Evolutionary conservation across 2,113 vertebrate genomes (phyloP).

Genomic region (Campylorhamphus procurvoides): DNA sequence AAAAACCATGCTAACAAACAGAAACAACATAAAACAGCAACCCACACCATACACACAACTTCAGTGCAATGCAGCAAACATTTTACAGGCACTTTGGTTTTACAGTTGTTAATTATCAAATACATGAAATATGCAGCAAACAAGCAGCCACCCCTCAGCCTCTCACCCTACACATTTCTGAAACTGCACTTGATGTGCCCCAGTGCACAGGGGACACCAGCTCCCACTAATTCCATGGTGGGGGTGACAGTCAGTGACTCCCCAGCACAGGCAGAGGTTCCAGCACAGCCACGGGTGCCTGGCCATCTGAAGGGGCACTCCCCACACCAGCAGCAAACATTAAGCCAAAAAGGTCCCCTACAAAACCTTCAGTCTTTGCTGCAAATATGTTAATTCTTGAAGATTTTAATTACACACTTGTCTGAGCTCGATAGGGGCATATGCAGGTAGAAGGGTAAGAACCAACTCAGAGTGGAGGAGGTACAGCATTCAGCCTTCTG

Average conservation of each 20-base stretch:
- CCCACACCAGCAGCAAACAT: background rate
- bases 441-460: background rate
- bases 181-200: background rate
- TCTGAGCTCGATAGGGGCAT: background rate
- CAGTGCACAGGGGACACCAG: rapidly evolving
- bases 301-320: rapidly evolving
- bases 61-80: background rate
- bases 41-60: rapidly evolving
- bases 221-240: rapidly evolving
- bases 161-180: rapidly evolving
- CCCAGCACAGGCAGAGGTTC: background rate
- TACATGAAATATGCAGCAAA: background rate
- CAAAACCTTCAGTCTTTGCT: background rate
- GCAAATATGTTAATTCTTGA: background rate
- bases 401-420: background rate
- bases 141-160: background rate
- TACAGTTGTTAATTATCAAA: background rate
- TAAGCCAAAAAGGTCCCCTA: background rate
- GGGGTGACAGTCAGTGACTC: background rate
- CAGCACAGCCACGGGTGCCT: rapidly evolving
- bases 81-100: background rate
- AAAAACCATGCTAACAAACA: background rate
- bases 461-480: background rate
- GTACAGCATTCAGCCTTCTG: no score
- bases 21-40: background rate